Base-by-base conservation (phyloP, 2,888 invertebrate genomes). In the Lasioglossum zephyrum region DNA sequence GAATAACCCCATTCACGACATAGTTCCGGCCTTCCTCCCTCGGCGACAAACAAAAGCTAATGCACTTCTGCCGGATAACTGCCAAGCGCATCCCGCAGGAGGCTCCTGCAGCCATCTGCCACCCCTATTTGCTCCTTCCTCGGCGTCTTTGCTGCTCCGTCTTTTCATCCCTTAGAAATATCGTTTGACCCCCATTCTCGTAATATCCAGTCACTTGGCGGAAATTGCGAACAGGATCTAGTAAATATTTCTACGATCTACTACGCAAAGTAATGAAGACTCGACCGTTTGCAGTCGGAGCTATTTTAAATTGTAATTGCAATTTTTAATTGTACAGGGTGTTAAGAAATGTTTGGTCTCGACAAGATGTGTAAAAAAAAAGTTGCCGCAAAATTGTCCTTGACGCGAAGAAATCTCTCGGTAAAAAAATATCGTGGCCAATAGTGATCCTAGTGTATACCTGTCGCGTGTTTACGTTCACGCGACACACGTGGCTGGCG, bases 51-150 rank as follows among this genome's bases (percentile, higher is more conserved):
- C 91, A 92, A 90, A 91, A 92, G 91, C 89, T 92, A 91, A 92
- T 92, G 92, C 92, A 92, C 89, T 91, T 92, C 90, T 91, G 87
- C 86, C 86, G 84, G 91, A 92, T 91, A 92, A 91, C 91, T 84
- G 87, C 79, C 89, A 84, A 84, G 83, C 84, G 76, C 84, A 81
- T 87, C 70, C 70, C 70, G n/a, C 31, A 39, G 77, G 84, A 87
- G 85, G 13, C 84, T 88, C 84, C 84, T 79, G 80, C 81, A 74
- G 53, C 73, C 69, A 31, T 70, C 79, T 5, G 73, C 73, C 39
- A 18, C 66, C 6, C 6, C 31, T 16, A 26, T 22, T 53, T 78
- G 72, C 74, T 78, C 74, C n/a, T 73, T 76, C 69, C 49, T 31
- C 31, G 26, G 66, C 66, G 69, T 26, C 77, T 69, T 3, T 8